Evolutionary conservation across 2,888 invertebrate species (phyloP).

Genomic region (Microplitis deprimator): DNA sequence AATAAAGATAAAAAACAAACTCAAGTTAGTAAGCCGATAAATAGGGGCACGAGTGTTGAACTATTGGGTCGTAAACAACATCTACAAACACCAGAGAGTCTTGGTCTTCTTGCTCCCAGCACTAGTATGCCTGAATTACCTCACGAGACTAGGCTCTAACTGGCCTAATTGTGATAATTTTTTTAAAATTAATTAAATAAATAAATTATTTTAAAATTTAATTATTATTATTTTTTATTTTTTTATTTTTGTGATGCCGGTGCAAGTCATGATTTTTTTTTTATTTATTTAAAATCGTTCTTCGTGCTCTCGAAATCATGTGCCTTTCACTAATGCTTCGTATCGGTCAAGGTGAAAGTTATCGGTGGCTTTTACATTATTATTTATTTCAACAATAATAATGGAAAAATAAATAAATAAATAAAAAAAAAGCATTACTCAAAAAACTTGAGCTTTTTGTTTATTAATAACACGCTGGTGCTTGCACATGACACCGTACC

Average conservation of each 20-base stretch:
- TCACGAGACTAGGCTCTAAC: slow-evolving; percentile 63
- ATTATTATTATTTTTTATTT: background rate
- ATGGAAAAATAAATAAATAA: background rate
- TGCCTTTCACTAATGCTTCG: slow-evolving; percentile 31
- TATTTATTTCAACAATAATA: slow-evolving; percentile 3
- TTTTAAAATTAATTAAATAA: background rate
- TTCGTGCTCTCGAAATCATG: slow-evolving; percentile 26
- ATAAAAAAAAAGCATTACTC: too few species aligned
- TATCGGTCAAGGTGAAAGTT: slow-evolving; percentile 24
- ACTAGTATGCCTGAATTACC: slow-evolving; percentile 67
- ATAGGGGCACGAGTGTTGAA: slow-evolving; percentile 74
- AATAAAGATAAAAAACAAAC: background rate
- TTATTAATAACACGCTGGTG: slow-evolving; percentile 2
- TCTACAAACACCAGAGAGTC: slow-evolving; percentile 54
- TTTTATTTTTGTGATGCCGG: slow-evolving; percentile 16
- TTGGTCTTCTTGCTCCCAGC: slow-evolving; percentile 63
- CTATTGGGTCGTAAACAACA: slow-evolving; percentile 67
- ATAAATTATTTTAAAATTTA: background rate
- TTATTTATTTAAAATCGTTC: background rate
- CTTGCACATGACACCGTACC: slow-evolving; percentile 24
- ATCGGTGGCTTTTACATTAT: slow-evolving; percentile 4
- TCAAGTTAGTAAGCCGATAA: slow-evolving; percentile 64
- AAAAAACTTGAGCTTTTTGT: background rate
- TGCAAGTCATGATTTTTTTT: slow-evolving; percentile 22
- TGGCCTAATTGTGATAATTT: slow-evolving; percentile 41